phyloP scores from a whole-genome alignment of 2,888 invertebrate genomes.

The Lepidocyrtoides sp. region DNA sequence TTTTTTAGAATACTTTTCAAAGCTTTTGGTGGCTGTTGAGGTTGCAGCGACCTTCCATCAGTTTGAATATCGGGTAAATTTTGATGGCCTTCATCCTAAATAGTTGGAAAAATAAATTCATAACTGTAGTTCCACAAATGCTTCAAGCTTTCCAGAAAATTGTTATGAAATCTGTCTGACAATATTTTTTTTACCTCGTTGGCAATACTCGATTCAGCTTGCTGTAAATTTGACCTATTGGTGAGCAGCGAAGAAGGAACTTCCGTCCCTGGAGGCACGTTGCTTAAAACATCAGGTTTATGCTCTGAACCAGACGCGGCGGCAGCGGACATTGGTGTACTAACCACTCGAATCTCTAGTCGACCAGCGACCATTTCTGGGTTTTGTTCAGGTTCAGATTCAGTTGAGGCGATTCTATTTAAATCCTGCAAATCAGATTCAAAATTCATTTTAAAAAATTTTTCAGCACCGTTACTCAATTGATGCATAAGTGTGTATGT shows the following conservation, averaged over 20 bases:
- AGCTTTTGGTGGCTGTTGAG: slow-evolving; percentile 80
- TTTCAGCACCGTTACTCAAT: too few species aligned
- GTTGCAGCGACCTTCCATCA: slow-evolving; percentile 31
- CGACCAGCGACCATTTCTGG: slow-evolving; percentile 88
- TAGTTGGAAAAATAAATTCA: not conserved
- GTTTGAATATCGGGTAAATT: slow-evolving; percentile 64
- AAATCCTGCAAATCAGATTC: slow-evolving; percentile 65
- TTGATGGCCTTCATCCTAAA: slow-evolving; percentile 51
- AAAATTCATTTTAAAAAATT: not conserved
- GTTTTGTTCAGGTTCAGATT: slow-evolving; percentile 79
- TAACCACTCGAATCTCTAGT: slow-evolving; percentile 92
- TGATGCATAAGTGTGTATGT: too few species aligned
- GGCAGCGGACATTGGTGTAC: slow-evolving; percentile 71
- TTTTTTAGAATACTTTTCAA: slow-evolving; percentile 85
- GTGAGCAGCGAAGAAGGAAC: not conserved
- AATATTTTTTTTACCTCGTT: slow-evolving; percentile 38
- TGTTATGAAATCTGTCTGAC: not conserved
- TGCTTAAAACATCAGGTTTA: slow-evolving; percentile 69
- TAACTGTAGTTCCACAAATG: too few species aligned
- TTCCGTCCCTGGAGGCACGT: slow-evolving; percentile 73
- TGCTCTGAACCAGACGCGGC: slow-evolving; percentile 13
- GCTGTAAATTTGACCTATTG: slow-evolving; percentile 41
- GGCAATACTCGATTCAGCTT: slow-evolving; percentile 61
- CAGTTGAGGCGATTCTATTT: slow-evolving; percentile 78
- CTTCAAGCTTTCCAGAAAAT: too few species aligned